Conservation (phyloP, 2,888 invertebrate species). For the Lepetodrilus schrolli region DNA sequence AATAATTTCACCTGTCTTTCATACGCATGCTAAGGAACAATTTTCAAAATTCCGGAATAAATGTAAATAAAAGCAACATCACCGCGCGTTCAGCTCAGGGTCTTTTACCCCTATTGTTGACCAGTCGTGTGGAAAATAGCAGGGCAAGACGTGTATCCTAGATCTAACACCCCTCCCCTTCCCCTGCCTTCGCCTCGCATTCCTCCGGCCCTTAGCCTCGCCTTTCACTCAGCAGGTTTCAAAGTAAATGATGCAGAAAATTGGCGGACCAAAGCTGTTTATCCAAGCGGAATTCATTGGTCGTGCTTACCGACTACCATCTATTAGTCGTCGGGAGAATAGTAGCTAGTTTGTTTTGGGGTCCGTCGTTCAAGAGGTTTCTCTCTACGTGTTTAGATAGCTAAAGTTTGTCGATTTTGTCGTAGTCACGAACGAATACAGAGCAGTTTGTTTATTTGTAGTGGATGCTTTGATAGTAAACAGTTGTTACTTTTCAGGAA, state of each 20-base stretch:
- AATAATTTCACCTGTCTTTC: too few relatives aligned
- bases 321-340: not conserved
- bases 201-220: not conserved
- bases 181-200: not conserved
- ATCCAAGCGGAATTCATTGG: constrained; percentile 21
- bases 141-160: not conserved
- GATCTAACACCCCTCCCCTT: not conserved
- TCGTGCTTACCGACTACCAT: not conserved
- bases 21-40: too few relatives aligned
- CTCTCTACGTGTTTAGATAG: not conserved
- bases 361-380: not conserved
- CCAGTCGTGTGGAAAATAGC: constrained; percentile 10
- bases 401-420: not conserved
- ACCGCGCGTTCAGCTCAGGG: not conserved
- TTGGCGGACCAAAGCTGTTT: constrained; percentile 8
- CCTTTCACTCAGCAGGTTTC: not conserved
- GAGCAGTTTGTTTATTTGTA: constrained; percentile 12
- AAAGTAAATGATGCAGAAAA: constrained; percentile 21
- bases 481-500: constrained; percentile 4
- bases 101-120: not conserved
- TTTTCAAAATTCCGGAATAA: too few relatives aligned
- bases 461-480: not conserved
- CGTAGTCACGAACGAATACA: not conserved
- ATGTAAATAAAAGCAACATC: not conserved
- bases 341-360: not conserved